A percentile compares a stretch with the other conserved stretches of the same genome.
phyloP scores from a whole-genome alignment of 2,113 vertebrate genomes.

The Diphyllodes magnificus region DNA sequence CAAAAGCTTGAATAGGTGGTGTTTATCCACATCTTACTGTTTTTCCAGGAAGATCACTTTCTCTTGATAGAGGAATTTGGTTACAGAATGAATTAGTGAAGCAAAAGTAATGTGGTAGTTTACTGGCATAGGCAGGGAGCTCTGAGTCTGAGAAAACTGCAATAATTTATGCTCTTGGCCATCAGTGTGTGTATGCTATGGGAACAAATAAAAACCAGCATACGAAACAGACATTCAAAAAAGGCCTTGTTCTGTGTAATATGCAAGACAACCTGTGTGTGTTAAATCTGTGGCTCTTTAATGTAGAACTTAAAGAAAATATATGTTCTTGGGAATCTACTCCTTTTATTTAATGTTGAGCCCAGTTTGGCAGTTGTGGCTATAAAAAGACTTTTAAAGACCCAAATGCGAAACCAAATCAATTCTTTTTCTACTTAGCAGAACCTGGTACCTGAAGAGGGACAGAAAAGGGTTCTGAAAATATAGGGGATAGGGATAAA shows the following conservation, averaged over 20 bases:
- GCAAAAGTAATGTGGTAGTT: not conserved
- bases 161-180: not conserved
- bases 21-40: not conserved
- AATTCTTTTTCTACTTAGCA: not conserved
- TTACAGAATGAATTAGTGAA: not conserved
- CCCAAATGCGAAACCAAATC: not conserved
- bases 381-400: not conserved
- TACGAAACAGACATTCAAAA: not conserved
- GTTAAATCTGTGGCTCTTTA: not conserved
- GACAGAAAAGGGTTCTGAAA: not conserved
- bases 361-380: not conserved
- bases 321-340: not conserved
- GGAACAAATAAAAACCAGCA: not conserved
- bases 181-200: not conserved
- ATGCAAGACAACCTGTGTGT: not conserved
- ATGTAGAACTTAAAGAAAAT: not conserved
- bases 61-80: not conserved
- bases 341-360: not conserved
- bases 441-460: not conserved
- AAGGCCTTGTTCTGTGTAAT: not conserved
- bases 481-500: not conserved
- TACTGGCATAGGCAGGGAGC: not conserved
- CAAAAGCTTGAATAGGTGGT: not conserved
- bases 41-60: not conserved
- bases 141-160: not conserved